Conservation (phyloP, 30 jellyfish, hydroid and myxozoan species). For the Aurelia aurita complex sp. Pacific region DNA sequence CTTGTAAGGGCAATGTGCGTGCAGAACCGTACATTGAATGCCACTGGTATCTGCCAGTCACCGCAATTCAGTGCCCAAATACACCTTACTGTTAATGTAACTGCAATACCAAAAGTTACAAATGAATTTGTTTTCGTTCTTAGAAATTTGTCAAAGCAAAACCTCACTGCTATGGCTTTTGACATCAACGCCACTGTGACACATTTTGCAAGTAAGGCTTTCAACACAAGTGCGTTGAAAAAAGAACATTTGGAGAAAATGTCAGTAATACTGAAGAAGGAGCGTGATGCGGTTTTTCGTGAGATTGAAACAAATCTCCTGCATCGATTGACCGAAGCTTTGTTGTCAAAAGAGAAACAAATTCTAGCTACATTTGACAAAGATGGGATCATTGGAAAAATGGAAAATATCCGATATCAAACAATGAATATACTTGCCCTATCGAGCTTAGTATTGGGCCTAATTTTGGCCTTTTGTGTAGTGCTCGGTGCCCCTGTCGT, state of each 20-base stretch:
- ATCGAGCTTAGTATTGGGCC: constrained; percentile 2
- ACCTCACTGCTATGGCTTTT: constrained; percentile 16
- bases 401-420: background rate
- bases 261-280: background rate
- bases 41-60: constrained; percentile 48
- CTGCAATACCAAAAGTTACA: constrained; percentile 6
- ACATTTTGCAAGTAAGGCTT: background rate
- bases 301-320: constrained; percentile 3
- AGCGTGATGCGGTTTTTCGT: constrained; percentile 12
- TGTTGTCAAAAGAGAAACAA: constrained; percentile 11
- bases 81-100: background rate
- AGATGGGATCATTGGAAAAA: constrained; percentile 10
- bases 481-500: constrained; percentile 25
- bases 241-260: constrained; percentile 11
- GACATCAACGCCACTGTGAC: background rate
- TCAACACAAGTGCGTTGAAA: background rate
- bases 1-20: constrained; percentile 1
- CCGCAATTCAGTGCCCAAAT: constrained; percentile 5
- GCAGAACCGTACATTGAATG: constrained; percentile 1
- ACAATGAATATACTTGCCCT: background rate
- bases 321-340: background rate
- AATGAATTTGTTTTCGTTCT: background rate
- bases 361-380: constrained; percentile 16
- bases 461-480: constrained; percentile 1
- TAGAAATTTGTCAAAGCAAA: background rate